phyloP scores from a whole-genome alignment of 2,888 invertebrate species.

The Trichacis sp. region DNA sequence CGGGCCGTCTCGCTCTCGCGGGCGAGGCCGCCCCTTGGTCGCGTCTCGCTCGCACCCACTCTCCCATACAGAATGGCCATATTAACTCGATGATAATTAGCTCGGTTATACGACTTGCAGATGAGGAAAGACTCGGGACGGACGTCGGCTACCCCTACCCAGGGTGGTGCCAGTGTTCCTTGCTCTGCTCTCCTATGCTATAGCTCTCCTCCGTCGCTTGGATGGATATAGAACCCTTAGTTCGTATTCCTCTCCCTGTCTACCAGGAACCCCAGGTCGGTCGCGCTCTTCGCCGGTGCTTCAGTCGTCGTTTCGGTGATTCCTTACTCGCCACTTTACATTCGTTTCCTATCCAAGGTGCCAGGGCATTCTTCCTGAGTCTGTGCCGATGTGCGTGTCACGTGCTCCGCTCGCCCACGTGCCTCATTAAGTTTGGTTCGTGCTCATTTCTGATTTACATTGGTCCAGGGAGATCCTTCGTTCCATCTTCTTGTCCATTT shows the following conservation, averaged over 20 bases:
- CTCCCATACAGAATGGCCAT: slow-evolving; percentile 80
- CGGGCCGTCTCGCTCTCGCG: slow-evolving; percentile 62
- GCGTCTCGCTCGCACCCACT: slow-evolving; percentile 58
- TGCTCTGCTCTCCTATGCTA: slow-evolving; percentile 66
- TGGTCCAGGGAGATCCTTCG: too few relatives aligned
- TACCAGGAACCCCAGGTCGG: slow-evolving; percentile 61
- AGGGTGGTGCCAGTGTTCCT: slow-evolving; percentile 67
- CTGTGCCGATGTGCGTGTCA: slow-evolving; percentile 42
- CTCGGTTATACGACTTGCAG: slow-evolving; percentile 91
- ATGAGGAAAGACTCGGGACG: slow-evolving; percentile 75
- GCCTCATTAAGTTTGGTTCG: too few relatives aligned
- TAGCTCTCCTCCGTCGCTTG: slow-evolving; percentile 57
- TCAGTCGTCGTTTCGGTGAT: slow-evolving; percentile 37
- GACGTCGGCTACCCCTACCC: slow-evolving; percentile 69
- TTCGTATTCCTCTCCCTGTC: slow-evolving; percentile 68
- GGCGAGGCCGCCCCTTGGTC: slow-evolving; percentile 49
- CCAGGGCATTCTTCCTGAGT: slow-evolving; percentile 50
- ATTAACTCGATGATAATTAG: slow-evolving; percentile 93
- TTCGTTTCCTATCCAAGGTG: slow-evolving; percentile 45
- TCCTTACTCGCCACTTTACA: slow-evolving; percentile 54
- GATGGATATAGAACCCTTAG: slow-evolving; percentile 66
- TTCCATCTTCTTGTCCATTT: slow-evolving; percentile 22
- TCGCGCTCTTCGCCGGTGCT: slow-evolving; percentile 24
- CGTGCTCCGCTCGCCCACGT: slow-evolving; percentile 12
- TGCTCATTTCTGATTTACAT: too few relatives aligned